phyloP scores from a whole-genome alignment of 2,797 vertebrate genomes.

The Arnoldichthys spilopterus region DNA sequence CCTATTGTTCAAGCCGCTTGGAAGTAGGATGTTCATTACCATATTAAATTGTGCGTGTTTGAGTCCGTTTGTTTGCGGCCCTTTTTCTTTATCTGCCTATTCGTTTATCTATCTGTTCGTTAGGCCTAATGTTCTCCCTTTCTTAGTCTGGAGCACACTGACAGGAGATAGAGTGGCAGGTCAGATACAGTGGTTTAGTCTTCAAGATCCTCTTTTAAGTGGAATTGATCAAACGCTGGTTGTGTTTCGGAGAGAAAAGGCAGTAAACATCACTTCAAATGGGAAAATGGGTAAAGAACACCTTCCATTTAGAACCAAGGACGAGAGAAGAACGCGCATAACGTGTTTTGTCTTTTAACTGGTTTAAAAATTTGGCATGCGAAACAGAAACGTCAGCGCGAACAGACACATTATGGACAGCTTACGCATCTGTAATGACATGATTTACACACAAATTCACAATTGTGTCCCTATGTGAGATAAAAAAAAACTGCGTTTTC shows the following conservation, averaged over 20 bases:
- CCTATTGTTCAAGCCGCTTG: neutral
- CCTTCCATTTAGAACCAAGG: too few species aligned
- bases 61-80: neutral
- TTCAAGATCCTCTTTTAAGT: too few species aligned
- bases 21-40: neutral
- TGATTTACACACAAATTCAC: neutral
- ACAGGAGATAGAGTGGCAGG: too few species aligned
- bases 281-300: too few species aligned
- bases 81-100: neutral
- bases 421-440: neutral
- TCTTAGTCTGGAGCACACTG: neutral
- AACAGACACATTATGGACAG: neutral
- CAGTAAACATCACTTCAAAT: too few species aligned
- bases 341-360: neutral
- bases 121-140: neutral
- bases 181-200: too few species aligned
- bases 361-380: too few species aligned
- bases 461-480: neutral
- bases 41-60: neutral
- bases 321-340: too few species aligned
- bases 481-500: neutral
- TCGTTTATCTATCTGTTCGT: neutral
- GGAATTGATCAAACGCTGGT: too few species aligned
- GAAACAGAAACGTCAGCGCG: neutral
- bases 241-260: too few species aligned